Conservation (phyloP, 2,113 vertebrate species). For the Ariopsis seemanni region DNA sequence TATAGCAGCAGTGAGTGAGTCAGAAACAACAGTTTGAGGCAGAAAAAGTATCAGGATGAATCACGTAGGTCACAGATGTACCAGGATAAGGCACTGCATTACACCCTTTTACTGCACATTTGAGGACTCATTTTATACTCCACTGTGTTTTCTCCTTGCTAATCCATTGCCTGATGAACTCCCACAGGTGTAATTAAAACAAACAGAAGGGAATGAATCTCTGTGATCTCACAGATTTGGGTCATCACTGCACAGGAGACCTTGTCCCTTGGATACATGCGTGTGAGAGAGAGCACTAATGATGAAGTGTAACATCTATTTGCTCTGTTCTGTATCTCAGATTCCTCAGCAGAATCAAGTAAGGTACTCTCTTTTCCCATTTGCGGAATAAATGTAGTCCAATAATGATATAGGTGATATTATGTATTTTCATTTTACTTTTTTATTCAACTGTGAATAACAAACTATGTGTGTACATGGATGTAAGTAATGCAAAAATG, state of each 20-base stretch:
- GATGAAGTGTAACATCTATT: conserved; percentile 1
- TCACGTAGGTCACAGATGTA: not conserved
- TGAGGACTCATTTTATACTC: not conserved
- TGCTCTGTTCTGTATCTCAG: not conserved
- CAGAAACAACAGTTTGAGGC: not conserved
- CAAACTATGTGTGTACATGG: not conserved
- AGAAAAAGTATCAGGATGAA: not conserved
- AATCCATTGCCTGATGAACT: conserved; percentile 37
- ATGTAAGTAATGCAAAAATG: not conserved
- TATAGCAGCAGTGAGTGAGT: not conserved
- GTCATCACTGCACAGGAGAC: conserved; percentile 24
- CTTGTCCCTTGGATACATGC: not conserved
- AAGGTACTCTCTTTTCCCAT: not conserved
- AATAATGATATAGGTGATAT: not conserved
- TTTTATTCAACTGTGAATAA: not conserved
- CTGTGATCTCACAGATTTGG: conserved; percentile 51
- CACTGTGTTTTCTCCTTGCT: not conserved
- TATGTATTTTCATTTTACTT: not conserved
- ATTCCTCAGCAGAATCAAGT: not conserved
- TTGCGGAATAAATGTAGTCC: not conserved
- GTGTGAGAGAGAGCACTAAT: conserved; percentile 10
- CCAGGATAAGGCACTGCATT: not conserved
- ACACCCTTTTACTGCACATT: not conserved
- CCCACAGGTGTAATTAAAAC: conserved; percentile 51
- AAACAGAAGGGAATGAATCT: conserved; percentile 41